Conservation (phyloP, 2,113 vertebrate genomes). For the Mohoua ochrocephala region DNA sequence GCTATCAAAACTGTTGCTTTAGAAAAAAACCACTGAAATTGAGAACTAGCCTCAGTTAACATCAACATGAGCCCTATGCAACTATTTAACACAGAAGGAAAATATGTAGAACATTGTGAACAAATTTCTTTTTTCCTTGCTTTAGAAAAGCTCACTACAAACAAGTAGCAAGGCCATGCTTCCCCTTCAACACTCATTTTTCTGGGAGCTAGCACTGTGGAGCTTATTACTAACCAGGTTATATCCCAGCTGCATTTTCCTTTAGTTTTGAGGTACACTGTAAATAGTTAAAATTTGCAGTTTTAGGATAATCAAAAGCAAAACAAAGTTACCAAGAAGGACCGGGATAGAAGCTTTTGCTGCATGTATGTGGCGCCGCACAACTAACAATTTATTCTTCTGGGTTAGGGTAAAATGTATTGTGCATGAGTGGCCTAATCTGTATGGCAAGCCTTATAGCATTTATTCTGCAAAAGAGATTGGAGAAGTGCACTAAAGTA, state of each 20-base stretch:
- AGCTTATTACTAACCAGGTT: background rate
- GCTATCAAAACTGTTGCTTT: background rate
- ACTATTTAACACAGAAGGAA: background rate
- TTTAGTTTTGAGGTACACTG: background rate
- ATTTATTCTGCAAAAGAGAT: background rate
- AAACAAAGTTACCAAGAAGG: background rate
- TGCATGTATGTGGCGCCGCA: accelerated
- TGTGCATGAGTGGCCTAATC: background rate
- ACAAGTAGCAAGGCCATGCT: background rate
- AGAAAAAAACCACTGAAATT: background rate
- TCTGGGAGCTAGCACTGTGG: background rate
- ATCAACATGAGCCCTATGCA: background rate
- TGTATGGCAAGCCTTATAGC: background rate
- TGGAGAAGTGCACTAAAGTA: background rate
- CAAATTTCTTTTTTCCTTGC: background rate
- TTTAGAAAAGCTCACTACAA: background rate
- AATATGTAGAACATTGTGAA: background rate
- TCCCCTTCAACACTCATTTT: background rate
- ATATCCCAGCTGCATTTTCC: background rate
- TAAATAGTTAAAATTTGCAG: background rate
- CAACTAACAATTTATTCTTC: background rate
- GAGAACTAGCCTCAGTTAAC: background rate
- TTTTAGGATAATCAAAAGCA: background rate
- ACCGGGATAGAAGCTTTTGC: background rate
- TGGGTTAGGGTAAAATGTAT: background rate